Percentiles rank a stretch among this genome's conserved stretches.
These are phyloP conservation scores for Phengaris arion DNA, from an alignment of 2,888 invertebrate genomes.

Conservation along the genomic window DNA sequence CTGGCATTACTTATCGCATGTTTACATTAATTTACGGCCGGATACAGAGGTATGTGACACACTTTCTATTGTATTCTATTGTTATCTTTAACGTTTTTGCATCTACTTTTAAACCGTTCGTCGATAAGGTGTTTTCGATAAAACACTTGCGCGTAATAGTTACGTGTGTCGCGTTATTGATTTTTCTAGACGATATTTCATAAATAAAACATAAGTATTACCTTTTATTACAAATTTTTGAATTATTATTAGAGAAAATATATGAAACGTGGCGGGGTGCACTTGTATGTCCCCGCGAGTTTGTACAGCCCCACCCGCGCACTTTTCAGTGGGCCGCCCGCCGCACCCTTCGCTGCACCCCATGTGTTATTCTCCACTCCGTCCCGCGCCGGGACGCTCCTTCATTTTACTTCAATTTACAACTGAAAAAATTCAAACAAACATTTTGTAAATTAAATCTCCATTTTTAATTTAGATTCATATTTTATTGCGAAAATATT, in stretches of 20 bases:
- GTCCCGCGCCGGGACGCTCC: slow-evolving; percentile 74
- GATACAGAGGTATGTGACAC: slow-evolving; percentile 73
- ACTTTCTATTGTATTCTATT: slow-evolving; percentile 65
- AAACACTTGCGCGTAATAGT: background rate
- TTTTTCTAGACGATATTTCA: background rate
- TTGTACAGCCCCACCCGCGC: slow-evolving; percentile 80
- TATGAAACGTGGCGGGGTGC: slow-evolving; percentile 46
- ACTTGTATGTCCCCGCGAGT: slow-evolving; percentile 75
- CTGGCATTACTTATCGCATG: slow-evolving; percentile 58
- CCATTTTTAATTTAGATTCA: slow-evolving; percentile 42
- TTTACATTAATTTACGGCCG: slow-evolving; percentile 72
- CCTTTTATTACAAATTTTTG: slow-evolving; percentile 26
- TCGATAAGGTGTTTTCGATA: slow-evolving; percentile 13
- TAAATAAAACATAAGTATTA: background rate
- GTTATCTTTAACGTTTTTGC: slow-evolving; percentile 66
- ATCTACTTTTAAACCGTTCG: background rate
- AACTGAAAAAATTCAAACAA: slow-evolving; percentile 76
- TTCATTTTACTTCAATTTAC: slow-evolving; percentile 79
- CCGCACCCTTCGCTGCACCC: slow-evolving; percentile 72
- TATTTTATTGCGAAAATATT: slow-evolving; percentile 35
- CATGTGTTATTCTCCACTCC: slow-evolving; percentile 69
- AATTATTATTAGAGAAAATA: slow-evolving; percentile 42
- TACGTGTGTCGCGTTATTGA: too few relatives aligned
- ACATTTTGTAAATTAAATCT: slow-evolving; percentile 65
- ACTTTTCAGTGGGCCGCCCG: slow-evolving; percentile 77